phyloP scores from a whole-genome alignment of 2,888 invertebrate species.

The Ramazzottius varieornatus region DNA sequence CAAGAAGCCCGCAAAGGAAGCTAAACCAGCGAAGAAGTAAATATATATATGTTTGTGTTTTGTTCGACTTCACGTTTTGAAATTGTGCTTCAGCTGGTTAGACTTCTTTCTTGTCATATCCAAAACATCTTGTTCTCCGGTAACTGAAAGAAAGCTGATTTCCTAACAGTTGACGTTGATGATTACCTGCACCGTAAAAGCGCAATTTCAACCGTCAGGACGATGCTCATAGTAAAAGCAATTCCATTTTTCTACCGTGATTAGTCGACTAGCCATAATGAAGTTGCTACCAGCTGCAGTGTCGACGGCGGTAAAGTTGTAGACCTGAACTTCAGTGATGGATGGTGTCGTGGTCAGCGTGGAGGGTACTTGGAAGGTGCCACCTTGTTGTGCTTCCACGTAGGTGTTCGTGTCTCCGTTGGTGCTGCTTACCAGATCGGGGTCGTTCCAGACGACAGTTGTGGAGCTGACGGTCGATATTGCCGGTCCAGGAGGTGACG shows the following conservation, averaged over 20 bases:
- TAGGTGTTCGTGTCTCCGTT: background rate
- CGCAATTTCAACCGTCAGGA: too few relatives aligned
- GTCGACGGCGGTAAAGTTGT: background rate
- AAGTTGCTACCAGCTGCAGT: background rate
- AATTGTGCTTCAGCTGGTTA: too few relatives aligned
- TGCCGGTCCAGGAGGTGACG: background rate
- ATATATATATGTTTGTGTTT: background rate
- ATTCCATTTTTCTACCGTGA: background rate
- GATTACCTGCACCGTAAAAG: background rate
- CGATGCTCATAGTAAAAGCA: too few relatives aligned
- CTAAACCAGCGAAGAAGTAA: background rate
- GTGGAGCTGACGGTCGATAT: background rate
- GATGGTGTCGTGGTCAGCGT: background rate
- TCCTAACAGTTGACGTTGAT: background rate
- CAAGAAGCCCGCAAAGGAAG: background rate
- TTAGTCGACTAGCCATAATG: background rate
- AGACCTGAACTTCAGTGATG: background rate
- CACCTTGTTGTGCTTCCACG: background rate
- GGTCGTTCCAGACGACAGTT: background rate
- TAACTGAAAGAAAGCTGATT: background rate
- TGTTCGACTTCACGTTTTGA: too few relatives aligned
- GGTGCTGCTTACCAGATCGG: background rate
- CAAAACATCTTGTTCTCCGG: background rate
- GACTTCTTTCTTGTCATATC: background rate
- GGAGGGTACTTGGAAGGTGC: background rate